Base-by-base conservation (phyloP, 35 echinoderm and acorn worm species). In the Strongylocentrotus purpuratus region DNA sequence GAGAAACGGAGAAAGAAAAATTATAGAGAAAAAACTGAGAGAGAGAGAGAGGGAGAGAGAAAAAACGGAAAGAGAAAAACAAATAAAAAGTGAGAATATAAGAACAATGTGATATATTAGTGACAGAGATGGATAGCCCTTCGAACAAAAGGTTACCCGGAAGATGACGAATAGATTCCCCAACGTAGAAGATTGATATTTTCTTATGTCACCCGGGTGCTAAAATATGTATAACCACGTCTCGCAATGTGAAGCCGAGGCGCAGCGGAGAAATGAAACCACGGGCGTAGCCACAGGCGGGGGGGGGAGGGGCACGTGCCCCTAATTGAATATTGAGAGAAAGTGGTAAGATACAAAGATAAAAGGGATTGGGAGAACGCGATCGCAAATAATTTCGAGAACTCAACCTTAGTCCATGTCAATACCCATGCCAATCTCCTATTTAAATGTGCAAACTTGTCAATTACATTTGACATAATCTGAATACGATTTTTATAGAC, bases 141-240 rank as follows among this genome's bases (percentile, higher is more conserved):
- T 25, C 12, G 31, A 5, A 22, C 31, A 48, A 14, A 31, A 33
- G 31, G 46, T 48, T 58, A 94, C 4, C 46, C 9, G 25, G 31
- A 33, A 48, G 31, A 52, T 58, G 46, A n/a, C 46, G 20, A 52
- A 94, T 15, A 7, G 31, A 94, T 60, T 94, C 52, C 46, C 46
- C 15, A 13, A 52, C 31, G 52, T 33, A 20, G 52, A 94, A 94
- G 52, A 94, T 52, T 52, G 52, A 94, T 94, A 60, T 31, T 94
- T 94, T 60, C 20, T 33, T 52, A 94, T 59, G 92, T 60, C 92
- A 94, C 52, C 13, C 11, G 46, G 46, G 92, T 52, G 46, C 31
- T 94, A 94, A 94, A 47, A 52, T 60, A 94, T 52, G 52, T 52
- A 52, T 94, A 94, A 17, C 32, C 92, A 52, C 52, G 52, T 32